These are phyloP conservation scores for Danionella dracula DNA, from an alignment of 2,797 vertebrate genomes.

Conservation along the genomic window DNA sequence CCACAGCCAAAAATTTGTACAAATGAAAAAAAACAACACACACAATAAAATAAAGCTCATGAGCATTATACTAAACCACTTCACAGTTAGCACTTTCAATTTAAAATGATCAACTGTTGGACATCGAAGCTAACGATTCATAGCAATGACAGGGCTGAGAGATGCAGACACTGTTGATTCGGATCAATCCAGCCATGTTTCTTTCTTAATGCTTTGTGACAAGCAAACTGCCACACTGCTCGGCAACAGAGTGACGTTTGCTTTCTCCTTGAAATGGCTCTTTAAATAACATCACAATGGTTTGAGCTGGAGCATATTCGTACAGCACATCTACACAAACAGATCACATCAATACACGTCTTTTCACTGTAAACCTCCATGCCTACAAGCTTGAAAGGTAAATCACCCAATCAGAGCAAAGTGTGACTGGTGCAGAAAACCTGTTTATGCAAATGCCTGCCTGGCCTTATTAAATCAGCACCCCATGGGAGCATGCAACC, in stretches of 20 bases:
- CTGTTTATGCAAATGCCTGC: slow-evolving; percentile 39
- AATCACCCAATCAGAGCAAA: slow-evolving; percentile 22
- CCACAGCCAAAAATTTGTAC: no score
- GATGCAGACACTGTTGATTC: slow-evolving; percentile 1
- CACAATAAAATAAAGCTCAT: no score
- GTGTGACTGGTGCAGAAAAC: slow-evolving; percentile 7
- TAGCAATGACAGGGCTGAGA: background rate
- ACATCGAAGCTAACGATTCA: no score
- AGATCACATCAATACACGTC: background rate
- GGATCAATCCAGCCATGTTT: slow-evolving; percentile 33
- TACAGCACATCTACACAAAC: background rate
- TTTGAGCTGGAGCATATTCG: background rate
- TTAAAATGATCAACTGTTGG: no score
- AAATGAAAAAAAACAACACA: no score
- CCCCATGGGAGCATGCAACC: slow-evolving; percentile 7
- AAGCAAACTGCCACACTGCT: slow-evolving; percentile 23
- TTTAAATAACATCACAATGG: slow-evolving; percentile 33
- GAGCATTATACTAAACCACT: no score
- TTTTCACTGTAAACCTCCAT: slow-evolving; percentile 6
- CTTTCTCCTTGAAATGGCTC: slow-evolving; percentile 28
- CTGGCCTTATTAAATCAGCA: slow-evolving; percentile 37
- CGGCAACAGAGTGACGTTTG: slow-evolving; percentile 17
- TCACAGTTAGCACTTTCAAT: no score
- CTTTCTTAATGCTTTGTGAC: slow-evolving; percentile 39
- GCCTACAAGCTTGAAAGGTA: background rate